These are phyloP conservation scores for Microcebus jonahi DNA, from an alignment of 2,113 vertebrate genomes.

Conservation along the genomic window DNA sequence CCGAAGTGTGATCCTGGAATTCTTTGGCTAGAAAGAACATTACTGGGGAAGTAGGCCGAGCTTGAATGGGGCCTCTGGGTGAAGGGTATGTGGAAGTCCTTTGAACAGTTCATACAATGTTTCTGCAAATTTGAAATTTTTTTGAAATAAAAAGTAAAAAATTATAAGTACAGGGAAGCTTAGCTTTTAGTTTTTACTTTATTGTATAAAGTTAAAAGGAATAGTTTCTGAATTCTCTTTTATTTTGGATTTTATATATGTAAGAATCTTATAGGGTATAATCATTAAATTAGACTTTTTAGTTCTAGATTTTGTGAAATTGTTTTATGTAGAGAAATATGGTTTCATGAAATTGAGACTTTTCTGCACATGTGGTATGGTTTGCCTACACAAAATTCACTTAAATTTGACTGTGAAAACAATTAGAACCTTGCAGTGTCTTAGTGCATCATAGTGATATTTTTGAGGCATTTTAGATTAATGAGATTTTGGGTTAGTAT, in stretches of 20 bases:
- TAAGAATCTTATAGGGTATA: neutral
- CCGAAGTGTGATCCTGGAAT: neutral
- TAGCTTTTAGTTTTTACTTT: neutral
- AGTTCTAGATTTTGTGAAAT: neutral
- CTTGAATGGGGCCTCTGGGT: neutral
- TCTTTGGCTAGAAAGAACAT: neutral
- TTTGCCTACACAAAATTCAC: neutral
- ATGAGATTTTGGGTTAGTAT: neutral
- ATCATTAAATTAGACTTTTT: neutral
- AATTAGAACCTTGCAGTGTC: neutral
- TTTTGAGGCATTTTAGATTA: neutral
- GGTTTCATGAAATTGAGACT: neutral
- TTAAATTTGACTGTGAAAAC: neutral
- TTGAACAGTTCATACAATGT: neutral
- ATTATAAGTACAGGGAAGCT: neutral
- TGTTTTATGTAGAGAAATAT: neutral
- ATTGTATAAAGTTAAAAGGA: neutral
- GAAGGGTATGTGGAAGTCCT: neutral
- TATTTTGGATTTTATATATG: neutral
- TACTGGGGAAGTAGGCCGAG: neutral
- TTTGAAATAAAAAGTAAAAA: neutral
- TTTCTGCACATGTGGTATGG: neutral
- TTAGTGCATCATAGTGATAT: too few species aligned
- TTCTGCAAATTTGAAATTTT: neutral
- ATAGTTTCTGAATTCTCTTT: slow-evolving; percentile 1